Base-by-base conservation (phyloP, 2,113 vertebrate genomes). In the Struthidea cinerea region DNA sequence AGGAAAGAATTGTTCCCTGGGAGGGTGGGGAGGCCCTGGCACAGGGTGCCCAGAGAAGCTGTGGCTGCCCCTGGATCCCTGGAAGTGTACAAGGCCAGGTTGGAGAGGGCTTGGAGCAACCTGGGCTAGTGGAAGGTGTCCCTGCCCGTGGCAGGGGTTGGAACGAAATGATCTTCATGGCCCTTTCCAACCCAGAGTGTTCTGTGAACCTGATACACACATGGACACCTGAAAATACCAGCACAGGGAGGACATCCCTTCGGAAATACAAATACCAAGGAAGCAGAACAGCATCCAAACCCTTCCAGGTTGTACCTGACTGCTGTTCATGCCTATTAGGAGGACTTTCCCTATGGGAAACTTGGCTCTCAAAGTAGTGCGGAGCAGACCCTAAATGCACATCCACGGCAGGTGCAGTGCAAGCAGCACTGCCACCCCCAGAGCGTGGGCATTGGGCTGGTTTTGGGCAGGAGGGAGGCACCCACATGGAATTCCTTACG, bases 401-500 rank as follows among this genome's bases (percentile, higher is more conserved):
- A 11, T 2, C 10, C 9, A 1, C 0, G 24, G 41, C 49, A 73
- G 65, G 26, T 4, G 27, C 12, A 9, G 42, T 5, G 13, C 42
- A 20, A 55, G 44, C 23, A 59, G 33, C 4, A 0, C 1, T 4
- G 5, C 24, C 23, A 35, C 7, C 33, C 44, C n/a, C 78, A 47
- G 49, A 18, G 18, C 0, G 0, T 1, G 6, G 61, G 13, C 2
- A 4, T 1, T 7, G 32, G 24, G 28, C 39, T 49, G 35, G 11
- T 15, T 14, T 42, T 1, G 3, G 61, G 23, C 35, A 47, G 49
- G 24, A 83, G 26, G 37, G 56, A 50, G 4, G 3, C 3, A 78
- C 17, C 16, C 56, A 12, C 39, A 12, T 15, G 18, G 8, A 47
- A 61, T 37, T 82, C 74, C 81, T 42, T 0, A 3, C 42, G 50